phyloP scores from a whole-genome alignment of 2,888 invertebrate species.

The Philereme vetulata region DNA sequence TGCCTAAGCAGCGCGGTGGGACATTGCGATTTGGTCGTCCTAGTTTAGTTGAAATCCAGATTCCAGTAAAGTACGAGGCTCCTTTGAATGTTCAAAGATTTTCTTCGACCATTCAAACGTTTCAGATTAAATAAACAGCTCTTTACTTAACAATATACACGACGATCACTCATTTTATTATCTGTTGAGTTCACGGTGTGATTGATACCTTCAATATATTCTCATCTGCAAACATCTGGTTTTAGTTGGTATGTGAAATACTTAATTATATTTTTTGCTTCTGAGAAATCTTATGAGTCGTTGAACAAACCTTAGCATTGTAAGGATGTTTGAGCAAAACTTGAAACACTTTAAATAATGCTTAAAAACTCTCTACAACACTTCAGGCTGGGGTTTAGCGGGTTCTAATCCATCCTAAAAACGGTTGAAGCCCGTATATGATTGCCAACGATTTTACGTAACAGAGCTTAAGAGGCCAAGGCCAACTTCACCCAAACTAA shows the following conservation, averaged over 20 bases:
- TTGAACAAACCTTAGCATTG: constrained; percentile 8
- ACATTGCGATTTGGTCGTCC: not conserved
- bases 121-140: not conserved
- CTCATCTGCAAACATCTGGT: constrained; percentile 10
- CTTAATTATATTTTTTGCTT: not conserved
- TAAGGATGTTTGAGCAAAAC: constrained; percentile 16
- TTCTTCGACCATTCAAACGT: not conserved
- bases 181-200: constrained; percentile 3
- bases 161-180: not conserved
- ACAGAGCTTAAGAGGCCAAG: constrained; percentile 13
- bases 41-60: not conserved
- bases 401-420: constrained; percentile 10
- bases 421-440: constrained; percentile 4
- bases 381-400: not conserved
- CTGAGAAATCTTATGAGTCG: constrained; percentile 11
- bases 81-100: not conserved
- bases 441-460: constrained; percentile 15
- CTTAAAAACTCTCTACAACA: constrained; percentile 4
- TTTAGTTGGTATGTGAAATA: constrained; percentile 1
- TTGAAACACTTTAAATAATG: constrained; percentile 4
- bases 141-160: not conserved
- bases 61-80: not conserved
- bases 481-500: constrained; percentile 9
- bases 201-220: not conserved
- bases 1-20: not conserved